Percentiles rank a stretch among this genome's conserved stretches.
phyloP scores from a whole-genome alignment of 2,113 vertebrate species.

The Arvicanthis niloticus region DNA sequence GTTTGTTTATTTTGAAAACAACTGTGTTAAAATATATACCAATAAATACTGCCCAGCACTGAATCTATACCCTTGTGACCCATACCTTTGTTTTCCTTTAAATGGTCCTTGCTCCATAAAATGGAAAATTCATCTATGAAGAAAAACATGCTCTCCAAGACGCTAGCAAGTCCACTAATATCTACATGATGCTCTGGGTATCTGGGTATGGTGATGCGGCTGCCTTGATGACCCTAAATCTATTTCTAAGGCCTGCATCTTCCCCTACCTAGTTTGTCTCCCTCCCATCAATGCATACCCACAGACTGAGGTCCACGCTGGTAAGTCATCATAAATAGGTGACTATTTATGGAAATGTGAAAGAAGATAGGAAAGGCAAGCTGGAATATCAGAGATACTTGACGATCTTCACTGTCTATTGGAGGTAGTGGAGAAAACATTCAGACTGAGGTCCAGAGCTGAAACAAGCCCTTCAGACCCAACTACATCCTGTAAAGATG shows the following conservation, averaged over 20 bases:
- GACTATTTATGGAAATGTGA: background rate
- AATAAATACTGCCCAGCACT: background rate
- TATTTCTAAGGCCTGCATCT: background rate
- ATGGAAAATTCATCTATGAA: background rate
- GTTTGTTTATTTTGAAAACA: slow-evolving; percentile 27
- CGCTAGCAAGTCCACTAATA: background rate
- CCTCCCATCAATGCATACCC: background rate
- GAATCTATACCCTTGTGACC: background rate
- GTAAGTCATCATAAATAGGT: background rate
- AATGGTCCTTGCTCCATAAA: background rate
- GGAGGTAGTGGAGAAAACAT: background rate
- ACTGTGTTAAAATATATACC: background rate
- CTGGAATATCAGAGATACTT: background rate
- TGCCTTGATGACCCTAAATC: background rate
- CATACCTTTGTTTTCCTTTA: background rate
- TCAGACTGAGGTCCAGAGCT: background rate
- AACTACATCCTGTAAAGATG: background rate
- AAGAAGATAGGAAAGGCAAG: background rate
- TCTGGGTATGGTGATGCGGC: background rate
- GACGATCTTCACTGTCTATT: background rate
- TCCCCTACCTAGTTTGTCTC: background rate
- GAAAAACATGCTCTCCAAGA: background rate
- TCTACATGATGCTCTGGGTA: background rate
- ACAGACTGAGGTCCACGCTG: background rate
- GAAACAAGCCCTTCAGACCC: background rate